phyloP scores from a whole-genome alignment of 2,888 invertebrate species.

The Noctuana brunneofusca region DNA sequence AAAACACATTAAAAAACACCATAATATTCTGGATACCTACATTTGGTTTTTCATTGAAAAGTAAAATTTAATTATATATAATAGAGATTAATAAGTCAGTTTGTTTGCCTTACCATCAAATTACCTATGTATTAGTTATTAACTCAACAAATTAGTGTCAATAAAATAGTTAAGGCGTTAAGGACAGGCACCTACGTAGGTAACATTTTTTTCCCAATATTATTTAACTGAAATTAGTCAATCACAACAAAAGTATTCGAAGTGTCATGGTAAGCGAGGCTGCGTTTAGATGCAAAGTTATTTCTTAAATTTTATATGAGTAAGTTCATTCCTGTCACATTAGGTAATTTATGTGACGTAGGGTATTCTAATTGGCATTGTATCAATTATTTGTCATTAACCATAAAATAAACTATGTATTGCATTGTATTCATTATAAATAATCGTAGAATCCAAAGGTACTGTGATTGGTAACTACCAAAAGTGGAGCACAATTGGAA shows the following conservation, averaged over 20 bases:
- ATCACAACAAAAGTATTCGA: neutral
- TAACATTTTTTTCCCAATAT: too few species aligned
- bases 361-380: conserved; percentile 47
- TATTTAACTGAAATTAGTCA: too few species aligned
- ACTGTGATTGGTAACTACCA: conserved; percentile 77
- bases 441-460: conserved; percentile 67
- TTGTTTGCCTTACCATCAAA: too few species aligned
- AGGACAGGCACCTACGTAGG: too few species aligned
- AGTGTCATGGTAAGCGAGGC: neutral
- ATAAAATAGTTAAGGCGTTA: too few species aligned
- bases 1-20: too few species aligned
- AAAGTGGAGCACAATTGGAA: conserved; percentile 60
- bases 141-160: too few species aligned
- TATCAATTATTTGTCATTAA: conserved; percentile 44
- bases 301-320: conserved; percentile 21
- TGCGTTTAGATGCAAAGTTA: conserved; percentile 20
- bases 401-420: conserved; percentile 44
- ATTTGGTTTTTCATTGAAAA: too few species aligned
- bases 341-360: conserved; percentile 37
- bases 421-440: conserved; percentile 60
- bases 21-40: too few species aligned
- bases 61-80: too few species aligned
- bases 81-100: too few species aligned
- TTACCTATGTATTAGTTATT: too few species aligned
- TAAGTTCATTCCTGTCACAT: conserved; percentile 42